A percentile compares a stretch with the other conserved stretches of the same genome.
Evolutionary conservation across 2,113 vertebrate genomes (phyloP).

Genomic region (Tapirus terrestris): DNA sequence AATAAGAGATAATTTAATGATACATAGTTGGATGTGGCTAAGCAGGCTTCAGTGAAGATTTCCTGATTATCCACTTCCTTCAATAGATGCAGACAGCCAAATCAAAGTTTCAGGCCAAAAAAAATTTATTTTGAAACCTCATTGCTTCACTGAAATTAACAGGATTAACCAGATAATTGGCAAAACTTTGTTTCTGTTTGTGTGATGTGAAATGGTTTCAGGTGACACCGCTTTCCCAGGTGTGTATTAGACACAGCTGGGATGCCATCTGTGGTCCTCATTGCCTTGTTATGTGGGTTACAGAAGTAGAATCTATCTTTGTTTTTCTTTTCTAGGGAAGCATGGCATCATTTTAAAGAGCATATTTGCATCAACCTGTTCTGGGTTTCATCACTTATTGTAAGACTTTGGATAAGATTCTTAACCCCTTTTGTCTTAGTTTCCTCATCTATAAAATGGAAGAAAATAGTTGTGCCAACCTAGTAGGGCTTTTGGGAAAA

Average conservation of each 20-base stretch:
- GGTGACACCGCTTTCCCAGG: constrained; percentile 64
- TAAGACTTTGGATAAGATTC: neutral
- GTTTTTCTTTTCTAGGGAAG: constrained; percentile 1
- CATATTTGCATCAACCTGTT: neutral
- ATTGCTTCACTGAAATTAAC: constrained; percentile 60
- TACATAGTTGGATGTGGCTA: neutral
- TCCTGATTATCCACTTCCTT: constrained; percentile 44
- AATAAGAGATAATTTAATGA: neutral
- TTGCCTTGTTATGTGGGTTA: constrained; percentile 54
- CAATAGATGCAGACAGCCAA: constrained; percentile 20
- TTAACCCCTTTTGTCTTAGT: neutral
- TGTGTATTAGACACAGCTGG: constrained; percentile 75
- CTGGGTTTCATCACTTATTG: neutral
- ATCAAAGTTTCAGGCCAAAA: constrained; percentile 57
- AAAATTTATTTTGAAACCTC: constrained; percentile 66
- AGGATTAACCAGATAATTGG: constrained; percentile 72
- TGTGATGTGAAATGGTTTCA: constrained; percentile 48
- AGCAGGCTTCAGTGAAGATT: neutral
- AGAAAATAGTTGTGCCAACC: neutral
- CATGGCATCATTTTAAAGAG: neutral
- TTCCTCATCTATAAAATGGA: neutral
- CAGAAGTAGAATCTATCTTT: neutral
- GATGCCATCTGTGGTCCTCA: constrained; percentile 68
- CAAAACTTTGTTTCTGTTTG: constrained; percentile 65
- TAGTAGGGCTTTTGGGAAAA: neutral